Base-by-base conservation (phyloP, 2,888 invertebrate genomes). In the Agrochola litura region DNA sequence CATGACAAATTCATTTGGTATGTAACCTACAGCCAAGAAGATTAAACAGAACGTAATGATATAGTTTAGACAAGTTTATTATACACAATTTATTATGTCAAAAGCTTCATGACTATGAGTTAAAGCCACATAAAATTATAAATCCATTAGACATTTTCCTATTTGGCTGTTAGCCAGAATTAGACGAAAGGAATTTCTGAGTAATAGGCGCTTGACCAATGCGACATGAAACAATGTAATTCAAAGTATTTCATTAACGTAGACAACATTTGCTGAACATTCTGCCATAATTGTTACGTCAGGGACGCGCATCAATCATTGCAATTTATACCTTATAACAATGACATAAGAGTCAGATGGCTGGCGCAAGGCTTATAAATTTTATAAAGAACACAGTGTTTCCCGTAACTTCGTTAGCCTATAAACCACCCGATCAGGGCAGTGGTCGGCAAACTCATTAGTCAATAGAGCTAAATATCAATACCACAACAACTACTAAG, bases 121-220 rank as follows among this genome's bases (percentile, higher is more conserved):
- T 75, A 79, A 80, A 16, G 64, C 41, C 66, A 63, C 79, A 83
- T 86, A 79, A 84, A 83, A 76, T 84, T 61, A 78, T 79, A 74
- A 82, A 82, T 66, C 67, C 73, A 76, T 70, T 70, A 86, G 63
- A 73, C 73, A 82, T 77, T 61, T 64, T 64, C 16, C 41, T 67
- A 37, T 43, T 63, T 85, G 79, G 83, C 76, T 16, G 10, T 16
- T 30, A 22, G 85, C 85, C 85, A 85, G 61, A 43, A 30, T 60
- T 14, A 12, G 12, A 67, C 25, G 37, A 64, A 73, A 70, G 64
- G 66, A 63, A 79, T 79, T 72, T 63, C 54, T 79, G 60, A 61
- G 69, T 86, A 75, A 70, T 65, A 83, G n/a, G 37, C 72, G 49
- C 41, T 63, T 25, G 37, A 73, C 73, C 68, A 79, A 66, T 79